Base-by-base conservation (phyloP, 2,113 vertebrate species). In the Saccopteryx leptura region DNA sequence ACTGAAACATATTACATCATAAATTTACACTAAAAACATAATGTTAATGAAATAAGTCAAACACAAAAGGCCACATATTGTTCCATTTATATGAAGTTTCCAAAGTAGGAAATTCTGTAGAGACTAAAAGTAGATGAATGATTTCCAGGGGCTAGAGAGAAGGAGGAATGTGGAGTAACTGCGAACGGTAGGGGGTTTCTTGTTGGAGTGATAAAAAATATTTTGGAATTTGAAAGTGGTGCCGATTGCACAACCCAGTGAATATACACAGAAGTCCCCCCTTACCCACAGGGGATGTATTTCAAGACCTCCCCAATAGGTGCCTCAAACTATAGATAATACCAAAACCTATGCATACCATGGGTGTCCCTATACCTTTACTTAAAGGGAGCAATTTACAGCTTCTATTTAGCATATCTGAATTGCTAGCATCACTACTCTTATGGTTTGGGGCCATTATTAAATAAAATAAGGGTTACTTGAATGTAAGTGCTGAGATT, bases 201-300 rank as follows among this genome's bases (percentile, higher is more conserved):
- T 58, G 15, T 50, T 81, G 33, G 61, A 12, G 5, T n/a, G 56
- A 52, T 66, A 71, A 71, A 72, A 72, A 95, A 52, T 86, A 54
- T 90, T 86, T 69, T 71, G 56, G 50, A 94, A 71, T 90, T 85
- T 52, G 58, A 94, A 81, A 72, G 61, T 61, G 28, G 21, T 74
- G 9, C 11, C 75, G 56, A 33, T 46, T 82, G 24, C 9, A 86
- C n/a, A 90, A 61, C 48, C 65, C 72, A 65, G 15, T n/a, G 23
- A 91, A 48, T 80, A 39, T 52, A 71, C 33, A 39, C 33, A 39
- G 68, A 39, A 39, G 68, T 39, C 33, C 19, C n/a, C 26, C n/a
- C 68, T 71, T 71, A 71, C 33, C 8, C 14, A 7, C 9, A 9
- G 8, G 63, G 17, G 33, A 39, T 69, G 19, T 21, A 8, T 69